These are phyloP conservation scores for Tiaroga cobitis DNA, from an alignment of 2,797 vertebrate species.

Conservation along the genomic window DNA sequence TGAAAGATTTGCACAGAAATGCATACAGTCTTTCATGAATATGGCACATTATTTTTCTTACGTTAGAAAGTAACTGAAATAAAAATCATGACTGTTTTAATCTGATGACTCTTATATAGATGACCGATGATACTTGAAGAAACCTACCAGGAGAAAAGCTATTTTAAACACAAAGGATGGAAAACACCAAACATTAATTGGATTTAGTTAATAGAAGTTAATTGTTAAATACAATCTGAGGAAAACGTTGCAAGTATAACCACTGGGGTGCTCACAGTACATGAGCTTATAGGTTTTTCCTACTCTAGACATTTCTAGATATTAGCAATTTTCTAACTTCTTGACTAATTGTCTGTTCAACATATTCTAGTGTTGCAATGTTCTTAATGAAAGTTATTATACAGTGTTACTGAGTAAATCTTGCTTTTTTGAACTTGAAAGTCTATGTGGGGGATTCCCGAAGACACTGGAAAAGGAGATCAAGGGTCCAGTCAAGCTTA, in stretches of 20 bases:
- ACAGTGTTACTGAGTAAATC: not conserved
- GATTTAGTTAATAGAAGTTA: too few species aligned
- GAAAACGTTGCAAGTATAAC: not conserved
- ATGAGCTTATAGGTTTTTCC: too few species aligned
- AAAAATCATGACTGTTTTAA: not conserved
- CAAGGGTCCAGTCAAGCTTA: constrained; percentile 3
- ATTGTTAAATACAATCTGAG: too few species aligned
- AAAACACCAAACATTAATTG: too few species aligned
- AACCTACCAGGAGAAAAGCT: too few species aligned
- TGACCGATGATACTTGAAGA: too few species aligned
- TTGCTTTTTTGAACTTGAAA: not conserved
- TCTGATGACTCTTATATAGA: not conserved
- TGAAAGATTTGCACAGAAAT: not conserved
- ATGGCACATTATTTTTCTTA: not conserved
- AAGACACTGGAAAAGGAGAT: not conserved
- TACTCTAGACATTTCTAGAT: not conserved
- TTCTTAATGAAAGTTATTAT: not conserved
- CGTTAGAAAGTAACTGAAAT: not conserved
- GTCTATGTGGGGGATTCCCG: not conserved
- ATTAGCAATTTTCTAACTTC: not conserved
- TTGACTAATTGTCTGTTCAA: not conserved
- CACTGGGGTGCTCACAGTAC: too few species aligned
- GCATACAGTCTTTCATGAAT: not conserved
- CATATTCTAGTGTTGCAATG: not conserved
- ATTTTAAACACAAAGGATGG: too few species aligned